Percentiles rank a stretch among this genome's conserved stretches.
phyloP scores from a whole-genome alignment of 2,888 invertebrate species.

The Aleiodes leptofemur region DNA sequence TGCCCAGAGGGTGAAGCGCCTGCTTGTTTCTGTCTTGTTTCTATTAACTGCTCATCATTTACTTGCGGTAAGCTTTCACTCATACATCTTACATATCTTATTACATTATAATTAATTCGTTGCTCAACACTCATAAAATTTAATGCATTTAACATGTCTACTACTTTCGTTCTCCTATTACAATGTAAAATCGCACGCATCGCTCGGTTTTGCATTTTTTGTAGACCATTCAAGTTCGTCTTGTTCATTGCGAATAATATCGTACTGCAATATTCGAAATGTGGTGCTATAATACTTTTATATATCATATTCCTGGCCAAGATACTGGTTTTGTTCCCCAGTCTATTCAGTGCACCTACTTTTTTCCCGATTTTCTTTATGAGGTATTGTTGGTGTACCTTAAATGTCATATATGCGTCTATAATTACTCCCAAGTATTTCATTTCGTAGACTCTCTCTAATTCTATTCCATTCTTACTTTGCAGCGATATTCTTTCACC shows the following conservation, averaged over 20 bases:
- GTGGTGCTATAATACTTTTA: background rate
- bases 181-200: no score
- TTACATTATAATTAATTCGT: no score
- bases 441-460: constrained; percentile 41
- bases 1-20: no score
- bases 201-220: no score
- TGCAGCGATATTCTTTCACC: background rate
- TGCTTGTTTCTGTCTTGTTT: no score
- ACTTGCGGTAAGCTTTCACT: no score
- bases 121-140: no score
- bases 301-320: background rate
- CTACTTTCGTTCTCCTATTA: no score
- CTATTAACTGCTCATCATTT: no score
- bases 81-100: no score
- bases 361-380: background rate
- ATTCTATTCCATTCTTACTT: constrained; percentile 31
- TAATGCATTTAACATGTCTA: no score
- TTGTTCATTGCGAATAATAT: background rate
- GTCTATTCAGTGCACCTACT: background rate
- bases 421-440: constrained; percentile 50
- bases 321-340: background rate
- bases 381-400: background rate
- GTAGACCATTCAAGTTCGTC: background rate
- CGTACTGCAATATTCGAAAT: constrained; percentile 3
- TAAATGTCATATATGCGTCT: constrained; percentile 31